phyloP scores from a whole-genome alignment of 2,888 invertebrate genomes.

The Paralinhomoeus sp. region DNA sequence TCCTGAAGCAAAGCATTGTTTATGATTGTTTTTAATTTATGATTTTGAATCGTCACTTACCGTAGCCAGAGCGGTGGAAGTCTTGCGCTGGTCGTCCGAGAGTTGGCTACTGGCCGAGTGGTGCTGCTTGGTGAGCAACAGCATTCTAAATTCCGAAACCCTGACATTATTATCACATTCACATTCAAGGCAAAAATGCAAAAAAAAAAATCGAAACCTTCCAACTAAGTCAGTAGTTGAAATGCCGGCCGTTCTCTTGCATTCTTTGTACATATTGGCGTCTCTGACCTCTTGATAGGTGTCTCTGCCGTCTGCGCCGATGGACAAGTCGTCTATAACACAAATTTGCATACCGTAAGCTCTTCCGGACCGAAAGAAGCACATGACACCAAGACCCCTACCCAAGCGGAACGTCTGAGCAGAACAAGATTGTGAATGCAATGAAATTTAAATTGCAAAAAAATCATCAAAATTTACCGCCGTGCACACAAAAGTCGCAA shows the following conservation, averaged over 20 bases:
- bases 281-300: constrained; percentile 79
- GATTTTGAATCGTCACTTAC: too few species aligned
- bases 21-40: too few species aligned
- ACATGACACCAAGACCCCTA: too few species aligned
- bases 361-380: constrained; percentile 1
- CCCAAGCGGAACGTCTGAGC: too few species aligned
- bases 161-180: neutral
- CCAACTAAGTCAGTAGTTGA: constrained; percentile 43
- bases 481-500: constrained; percentile 97
- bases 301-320: constrained; percentile 76
- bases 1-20: too few species aligned
- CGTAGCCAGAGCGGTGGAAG: too few species aligned
- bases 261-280: constrained; percentile 66
- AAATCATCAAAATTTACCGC: too few species aligned
- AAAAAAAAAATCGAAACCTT: constrained; percentile 2
- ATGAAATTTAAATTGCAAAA: too few species aligned
- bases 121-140: constrained; percentile 47
- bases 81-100: too few species aligned
- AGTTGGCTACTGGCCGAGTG: too few species aligned
- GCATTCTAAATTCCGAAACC: constrained; percentile 43
- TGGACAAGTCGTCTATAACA: constrained; percentile 68
- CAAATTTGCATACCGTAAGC: neutral
- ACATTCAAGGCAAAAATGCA: neutral
- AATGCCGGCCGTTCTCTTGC: constrained; percentile 78
- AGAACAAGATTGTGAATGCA: too few species aligned